These are phyloP conservation scores for Fratercula arctica DNA, from an alignment of 2,797 vertebrate genomes.

Conservation along the genomic window DNA sequence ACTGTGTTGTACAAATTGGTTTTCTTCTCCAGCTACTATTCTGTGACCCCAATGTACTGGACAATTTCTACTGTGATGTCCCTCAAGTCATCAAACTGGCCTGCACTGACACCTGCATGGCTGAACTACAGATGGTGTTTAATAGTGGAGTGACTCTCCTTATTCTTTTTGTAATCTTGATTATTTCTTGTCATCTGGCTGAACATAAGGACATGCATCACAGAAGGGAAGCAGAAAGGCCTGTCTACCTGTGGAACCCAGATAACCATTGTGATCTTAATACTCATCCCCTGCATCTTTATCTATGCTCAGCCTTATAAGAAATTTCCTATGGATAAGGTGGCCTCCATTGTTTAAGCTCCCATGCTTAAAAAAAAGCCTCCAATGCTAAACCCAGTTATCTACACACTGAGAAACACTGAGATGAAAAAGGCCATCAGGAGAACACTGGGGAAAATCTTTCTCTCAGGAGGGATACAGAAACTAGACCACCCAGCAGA, in stretches of 20 bases:
- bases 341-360: neutral
- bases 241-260: constrained; percentile 28
- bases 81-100: constrained; percentile 54
- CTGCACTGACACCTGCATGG: neutral
- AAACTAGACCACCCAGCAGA: neutral
- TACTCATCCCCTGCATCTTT: constrained; percentile 39
- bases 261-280: constrained; percentile 8
- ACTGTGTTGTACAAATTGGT: no score
- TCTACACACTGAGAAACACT: constrained; percentile 28
- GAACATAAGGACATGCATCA: neutral
- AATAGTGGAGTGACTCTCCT: no score
- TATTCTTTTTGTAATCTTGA: neutral
- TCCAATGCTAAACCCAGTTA: neutral
- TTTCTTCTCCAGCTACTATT: constrained; percentile 9
- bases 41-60: constrained; percentile 53
- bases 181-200: constrained; percentile 25
- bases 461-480: neutral
- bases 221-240: neutral
- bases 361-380: no score
- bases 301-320: constrained; percentile 9
- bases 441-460: neutral
- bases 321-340: neutral
- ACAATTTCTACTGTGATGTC: constrained; percentile 61
- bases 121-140: neutral
- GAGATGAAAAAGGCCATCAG: constrained; percentile 41